Evolutionary conservation across 2,888 invertebrate genomes (phyloP), one percentile per base, ranked within the genome.

Genomic region (Chloromyia formosa): DNA sequence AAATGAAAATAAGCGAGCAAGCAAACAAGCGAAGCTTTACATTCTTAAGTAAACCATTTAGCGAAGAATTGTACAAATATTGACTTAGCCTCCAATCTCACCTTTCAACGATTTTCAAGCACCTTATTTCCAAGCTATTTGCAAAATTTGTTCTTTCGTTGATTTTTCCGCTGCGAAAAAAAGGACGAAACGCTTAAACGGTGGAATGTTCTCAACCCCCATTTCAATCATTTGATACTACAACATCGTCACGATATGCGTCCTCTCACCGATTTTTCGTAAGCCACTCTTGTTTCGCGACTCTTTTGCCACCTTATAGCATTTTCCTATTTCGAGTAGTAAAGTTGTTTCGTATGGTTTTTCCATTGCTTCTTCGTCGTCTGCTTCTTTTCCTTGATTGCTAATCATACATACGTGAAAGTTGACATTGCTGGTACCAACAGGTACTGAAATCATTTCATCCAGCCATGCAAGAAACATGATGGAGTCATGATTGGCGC

Each of bases 381-480:
- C 58, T 58, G 14, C 71, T 58, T 71, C 20, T 20, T 73, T 73
- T 61, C 49, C 23, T 61, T 73, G 73, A 73, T 73, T 73, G 73
- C 73, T 61, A 73, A 73, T 73, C 73, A 45, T 27, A 61, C 53
- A 73, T 61, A 73, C 49, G 61, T 73, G 49, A 71, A 71, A 58
- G 58, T 61, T 45, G 73, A 61, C 45, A 73, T 73, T 73, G 22
- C 73, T 73, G 73, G 73, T 22, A 73, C 73, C 73, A 73, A 60
- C 60, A 73, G 73, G 73, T 73, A 73, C 73, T 42, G 61, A 60
- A 60, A 73, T 61, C 73, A 61, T 73, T 73, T 73, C 60, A 20
- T 1, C 40, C 56, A n/a, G 18, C 23, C 54, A 53, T 58, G 22
- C 40, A 27, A 58, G 20, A 22, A 71, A 20, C 12, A 35, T 14